Evolutionary conservation across 2,113 vertebrate genomes (phyloP).

Genomic region (Protomyctophum bolini): DNA sequence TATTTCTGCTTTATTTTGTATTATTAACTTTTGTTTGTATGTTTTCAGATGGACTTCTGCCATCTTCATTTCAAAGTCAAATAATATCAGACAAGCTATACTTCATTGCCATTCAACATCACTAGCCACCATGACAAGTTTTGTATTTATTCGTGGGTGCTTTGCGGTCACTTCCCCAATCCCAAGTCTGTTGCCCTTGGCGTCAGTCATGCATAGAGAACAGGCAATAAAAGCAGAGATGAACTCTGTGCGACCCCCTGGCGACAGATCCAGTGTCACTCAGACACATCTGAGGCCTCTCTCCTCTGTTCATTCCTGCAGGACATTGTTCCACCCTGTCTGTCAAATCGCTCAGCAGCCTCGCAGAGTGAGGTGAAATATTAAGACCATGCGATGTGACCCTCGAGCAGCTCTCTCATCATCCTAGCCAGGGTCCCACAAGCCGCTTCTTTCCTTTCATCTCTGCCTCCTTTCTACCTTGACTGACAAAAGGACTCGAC

Average conservation of each 20-base stretch:
- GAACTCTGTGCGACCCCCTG: conserved; percentile 42
- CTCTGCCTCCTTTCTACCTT: conserved; percentile 22
- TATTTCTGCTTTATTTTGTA: no score
- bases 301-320: conserved; percentile 18
- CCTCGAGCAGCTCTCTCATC: conserved; percentile 30
- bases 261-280: conserved; percentile 11
- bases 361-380: conserved; percentile 16
- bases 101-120: background rate
- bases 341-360: conserved; percentile 45
- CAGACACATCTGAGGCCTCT: background rate
- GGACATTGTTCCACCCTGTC: conserved; percentile 26
- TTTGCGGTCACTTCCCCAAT: background rate
- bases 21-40: no score
- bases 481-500: conserved; percentile 5
- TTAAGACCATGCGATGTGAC: conserved; percentile 28
- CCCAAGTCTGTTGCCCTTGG: background rate
- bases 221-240: conserved; percentile 1
- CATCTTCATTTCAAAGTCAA: no score
- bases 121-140: background rate
- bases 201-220: conserved; percentile 3
- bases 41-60: no score
- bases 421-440: conserved; percentile 10
- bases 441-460: background rate
- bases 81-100: background rate
- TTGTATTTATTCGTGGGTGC: background rate